phyloP scores from a whole-genome alignment of 2,113 vertebrate genomes.

The Nothobranchius furzeri region DNA sequence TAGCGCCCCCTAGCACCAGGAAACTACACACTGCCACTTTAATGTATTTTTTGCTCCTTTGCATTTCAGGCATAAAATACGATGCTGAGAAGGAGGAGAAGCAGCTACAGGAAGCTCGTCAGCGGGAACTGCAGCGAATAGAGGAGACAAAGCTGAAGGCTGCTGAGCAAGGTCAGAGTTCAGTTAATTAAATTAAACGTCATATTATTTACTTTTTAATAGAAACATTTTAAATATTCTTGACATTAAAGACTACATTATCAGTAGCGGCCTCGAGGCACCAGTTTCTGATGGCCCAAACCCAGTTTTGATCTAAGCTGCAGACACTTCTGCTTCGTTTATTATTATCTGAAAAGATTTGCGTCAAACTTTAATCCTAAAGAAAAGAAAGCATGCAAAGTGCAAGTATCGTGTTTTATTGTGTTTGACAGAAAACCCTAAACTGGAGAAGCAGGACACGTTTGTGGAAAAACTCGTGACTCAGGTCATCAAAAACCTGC shows the following conservation, averaged over 20 bases:
- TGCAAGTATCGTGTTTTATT: constrained; percentile 2
- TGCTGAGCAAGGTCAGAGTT: constrained; percentile 86
- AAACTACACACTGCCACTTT: too few relatives aligned
- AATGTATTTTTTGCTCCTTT: not conserved
- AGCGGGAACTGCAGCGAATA: constrained; percentile 92
- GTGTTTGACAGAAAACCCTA: constrained; percentile 82
- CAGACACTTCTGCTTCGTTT: too few relatives aligned
- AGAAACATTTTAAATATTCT: too few relatives aligned
- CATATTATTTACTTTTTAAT: too few relatives aligned
- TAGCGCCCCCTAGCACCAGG: too few relatives aligned
- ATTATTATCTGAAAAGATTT: too few relatives aligned
- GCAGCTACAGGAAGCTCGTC: constrained; percentile 89
- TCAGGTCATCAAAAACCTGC: constrained; percentile 98
- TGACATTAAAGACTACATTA: too few relatives aligned
- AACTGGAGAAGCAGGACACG: constrained; percentile 89
- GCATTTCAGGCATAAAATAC: constrained; percentile 89
- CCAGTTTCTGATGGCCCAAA: too few relatives aligned
- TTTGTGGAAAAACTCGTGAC: constrained; percentile 96
- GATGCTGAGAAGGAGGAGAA: constrained; percentile 94
- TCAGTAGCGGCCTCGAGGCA: too few relatives aligned
- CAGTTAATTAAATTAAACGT: not conserved
- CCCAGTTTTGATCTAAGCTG: too few relatives aligned
- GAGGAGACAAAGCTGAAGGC: constrained; percentile 95
- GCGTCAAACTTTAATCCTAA: too few relatives aligned
- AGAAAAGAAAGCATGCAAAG: too few relatives aligned